phyloP scores from a whole-genome alignment of 2,888 invertebrate species.

The Aleiodes alternator region DNA sequence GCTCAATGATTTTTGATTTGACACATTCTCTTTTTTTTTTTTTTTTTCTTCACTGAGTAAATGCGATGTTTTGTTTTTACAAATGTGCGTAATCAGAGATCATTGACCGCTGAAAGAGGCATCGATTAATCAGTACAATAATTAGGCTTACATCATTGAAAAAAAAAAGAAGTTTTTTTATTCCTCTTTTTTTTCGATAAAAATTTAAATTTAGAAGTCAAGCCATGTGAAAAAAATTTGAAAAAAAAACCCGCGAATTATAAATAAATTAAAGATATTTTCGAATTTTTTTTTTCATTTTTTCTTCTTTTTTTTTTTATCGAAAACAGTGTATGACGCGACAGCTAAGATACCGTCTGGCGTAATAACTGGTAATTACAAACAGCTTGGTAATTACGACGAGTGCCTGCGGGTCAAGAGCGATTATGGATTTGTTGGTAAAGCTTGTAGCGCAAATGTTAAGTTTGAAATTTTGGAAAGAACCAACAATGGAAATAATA shows the following conservation, averaged over 20 bases:
- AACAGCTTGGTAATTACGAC: conserved; percentile 86
- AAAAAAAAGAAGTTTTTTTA: not conserved
- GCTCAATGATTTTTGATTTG: conserved; percentile 7
- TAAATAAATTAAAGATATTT: not conserved
- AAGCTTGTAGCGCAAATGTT: conserved; percentile 82
- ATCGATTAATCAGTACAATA: conserved; percentile 17
- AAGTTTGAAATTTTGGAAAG: conserved; percentile 66
- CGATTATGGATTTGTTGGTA: conserved; percentile 77
- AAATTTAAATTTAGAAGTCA: too few species aligned
- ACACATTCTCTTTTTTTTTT: not conserved
- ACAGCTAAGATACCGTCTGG: conserved; percentile 84
- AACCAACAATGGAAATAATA: conserved; percentile 27
- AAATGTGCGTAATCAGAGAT: not conserved
- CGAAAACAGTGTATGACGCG: conserved; percentile 84
- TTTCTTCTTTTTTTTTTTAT: too few species aligned
- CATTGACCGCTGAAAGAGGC: conserved; percentile 17
- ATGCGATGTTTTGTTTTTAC: not conserved
- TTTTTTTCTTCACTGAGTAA: not conserved
- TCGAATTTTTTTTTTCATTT: conserved; percentile 50
- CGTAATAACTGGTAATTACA: conserved; percentile 82
- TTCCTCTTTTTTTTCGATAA: too few species aligned
- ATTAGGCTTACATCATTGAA: conserved; percentile 11
- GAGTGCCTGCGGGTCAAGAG: conserved; percentile 80
- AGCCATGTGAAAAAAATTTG: not conserved
- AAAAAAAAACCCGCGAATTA: not conserved